Percentiles rank a stretch among this genome's conserved stretches.
Evolutionary conservation across 2,888 invertebrate genomes (phyloP).

Genomic region (Agrilus cyanescens): DNA sequence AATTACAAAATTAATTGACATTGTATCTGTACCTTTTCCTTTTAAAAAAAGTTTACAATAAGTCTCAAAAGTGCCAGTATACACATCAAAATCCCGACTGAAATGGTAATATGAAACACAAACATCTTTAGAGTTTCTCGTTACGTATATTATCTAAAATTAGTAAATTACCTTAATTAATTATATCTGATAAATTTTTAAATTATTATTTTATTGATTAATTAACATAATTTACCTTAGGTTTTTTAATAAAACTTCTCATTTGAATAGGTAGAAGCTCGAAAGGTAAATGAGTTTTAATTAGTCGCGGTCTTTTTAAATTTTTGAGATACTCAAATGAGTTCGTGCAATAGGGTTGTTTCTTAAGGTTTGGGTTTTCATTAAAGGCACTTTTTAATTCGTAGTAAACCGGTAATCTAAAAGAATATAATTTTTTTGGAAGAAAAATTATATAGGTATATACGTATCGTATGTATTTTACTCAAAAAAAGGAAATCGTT

Average conservation of each 20-base stretch:
- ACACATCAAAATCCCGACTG: not conserved
- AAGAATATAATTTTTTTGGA: slow-evolving; percentile 1
- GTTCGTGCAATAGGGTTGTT: not conserved
- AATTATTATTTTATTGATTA: no score
- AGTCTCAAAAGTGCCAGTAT: not conserved
- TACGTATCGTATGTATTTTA: slow-evolving; percentile 2
- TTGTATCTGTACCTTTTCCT: slow-evolving; percentile 8
- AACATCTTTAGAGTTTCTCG: not conserved
- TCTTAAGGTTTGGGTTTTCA: no score
- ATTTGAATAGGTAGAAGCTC: not conserved
- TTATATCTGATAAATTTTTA: not conserved
- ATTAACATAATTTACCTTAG: slow-evolving; percentile 2
- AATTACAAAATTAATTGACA: not conserved
- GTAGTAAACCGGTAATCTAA: not conserved
- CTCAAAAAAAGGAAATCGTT: slow-evolving; percentile 11
- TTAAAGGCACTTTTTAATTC: no score
- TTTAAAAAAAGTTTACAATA: slow-evolving; percentile 3
- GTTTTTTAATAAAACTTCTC: not conserved
- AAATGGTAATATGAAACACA: not conserved
- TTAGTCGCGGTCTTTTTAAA: not conserved
- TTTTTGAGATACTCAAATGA: slow-evolving; percentile 1
- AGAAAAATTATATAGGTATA: not conserved
- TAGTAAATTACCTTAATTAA: no score
- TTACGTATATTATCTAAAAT: slow-evolving; percentile 1
- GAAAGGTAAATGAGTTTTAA: slow-evolving; percentile 4